phyloP scores from a whole-genome alignment of 2,113 vertebrate species.

The Tragelaphus scriptus region DNA sequence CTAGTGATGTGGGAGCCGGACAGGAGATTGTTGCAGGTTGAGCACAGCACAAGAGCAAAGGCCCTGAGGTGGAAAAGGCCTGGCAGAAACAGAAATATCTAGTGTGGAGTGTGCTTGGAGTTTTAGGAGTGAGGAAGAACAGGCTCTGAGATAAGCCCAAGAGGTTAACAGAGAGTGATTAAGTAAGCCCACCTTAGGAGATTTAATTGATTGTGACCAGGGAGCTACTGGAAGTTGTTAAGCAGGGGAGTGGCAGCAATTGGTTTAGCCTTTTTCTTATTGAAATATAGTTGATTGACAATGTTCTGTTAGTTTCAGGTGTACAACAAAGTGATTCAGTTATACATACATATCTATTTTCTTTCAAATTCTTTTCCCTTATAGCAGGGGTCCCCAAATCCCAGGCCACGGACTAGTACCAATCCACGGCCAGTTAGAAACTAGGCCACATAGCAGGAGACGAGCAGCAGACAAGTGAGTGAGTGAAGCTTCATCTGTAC shows the following conservation, averaged over 20 bases:
- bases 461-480: neutral
- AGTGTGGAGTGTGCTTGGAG: neutral
- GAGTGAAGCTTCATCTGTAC: neutral
- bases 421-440: neutral
- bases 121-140: neutral
- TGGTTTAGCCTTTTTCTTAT: neutral
- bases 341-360: neutral
- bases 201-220: rapidly evolving
- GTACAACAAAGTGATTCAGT: neutral
- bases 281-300: neutral
- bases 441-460: neutral
- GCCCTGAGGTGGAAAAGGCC: neutral
- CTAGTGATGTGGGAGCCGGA: no score
- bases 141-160: no score
- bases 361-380: neutral
- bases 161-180: no score
- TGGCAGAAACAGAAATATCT: neutral
- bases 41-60: neutral
- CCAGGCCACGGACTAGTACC: neutral
- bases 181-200: neutral
- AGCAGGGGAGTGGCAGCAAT: neutral
- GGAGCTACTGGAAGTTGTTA: neutral
- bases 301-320: neutral
- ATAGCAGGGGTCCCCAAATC: neutral
- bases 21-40: neutral